Conservation (phyloP, 1,140 invertebrate species). For the Matsumurasca onukii region DNA sequence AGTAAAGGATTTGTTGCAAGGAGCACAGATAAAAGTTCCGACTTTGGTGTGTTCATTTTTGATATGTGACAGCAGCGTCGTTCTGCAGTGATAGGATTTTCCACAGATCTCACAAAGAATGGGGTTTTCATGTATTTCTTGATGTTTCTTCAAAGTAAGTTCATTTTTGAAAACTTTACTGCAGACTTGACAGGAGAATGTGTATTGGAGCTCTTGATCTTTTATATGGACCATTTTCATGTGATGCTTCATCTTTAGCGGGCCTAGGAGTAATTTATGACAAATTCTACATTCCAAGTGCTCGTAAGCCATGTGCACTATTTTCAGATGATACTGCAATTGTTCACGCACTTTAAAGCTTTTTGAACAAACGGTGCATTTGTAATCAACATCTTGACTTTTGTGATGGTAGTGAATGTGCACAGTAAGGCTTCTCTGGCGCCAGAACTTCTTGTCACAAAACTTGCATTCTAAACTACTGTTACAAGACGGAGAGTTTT, state of each 20-base stretch:
- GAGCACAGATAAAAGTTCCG: no score
- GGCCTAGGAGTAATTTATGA: background rate
- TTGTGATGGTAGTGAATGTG: conserved; percentile 2
- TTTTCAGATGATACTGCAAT: background rate
- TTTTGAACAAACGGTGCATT: background rate
- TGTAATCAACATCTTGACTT: background rate
- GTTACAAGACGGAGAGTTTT: background rate
- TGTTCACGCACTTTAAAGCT: background rate
- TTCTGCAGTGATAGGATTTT: no score
- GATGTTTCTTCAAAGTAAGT: no score
- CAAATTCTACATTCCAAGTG: background rate
- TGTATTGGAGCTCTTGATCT: no score
- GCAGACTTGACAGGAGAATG: no score
- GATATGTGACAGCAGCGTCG: no score
- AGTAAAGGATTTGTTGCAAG: no score
- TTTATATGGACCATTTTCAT: no score
- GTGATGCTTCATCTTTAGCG: background rate
- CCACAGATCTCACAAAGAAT: no score
- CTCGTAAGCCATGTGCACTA: background rate
- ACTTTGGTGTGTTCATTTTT: no score
- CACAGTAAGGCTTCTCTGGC: background rate
- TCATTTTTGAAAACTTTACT: no score
- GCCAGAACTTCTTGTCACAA: conserved; percentile 1
- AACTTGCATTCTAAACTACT: background rate
- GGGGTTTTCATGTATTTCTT: no score